Percentiles rank a stretch among this genome's conserved stretches.
Evolutionary conservation across 2,797 vertebrate genomes (phyloP).

Genomic region (Hafferia zeledoni): DNA sequence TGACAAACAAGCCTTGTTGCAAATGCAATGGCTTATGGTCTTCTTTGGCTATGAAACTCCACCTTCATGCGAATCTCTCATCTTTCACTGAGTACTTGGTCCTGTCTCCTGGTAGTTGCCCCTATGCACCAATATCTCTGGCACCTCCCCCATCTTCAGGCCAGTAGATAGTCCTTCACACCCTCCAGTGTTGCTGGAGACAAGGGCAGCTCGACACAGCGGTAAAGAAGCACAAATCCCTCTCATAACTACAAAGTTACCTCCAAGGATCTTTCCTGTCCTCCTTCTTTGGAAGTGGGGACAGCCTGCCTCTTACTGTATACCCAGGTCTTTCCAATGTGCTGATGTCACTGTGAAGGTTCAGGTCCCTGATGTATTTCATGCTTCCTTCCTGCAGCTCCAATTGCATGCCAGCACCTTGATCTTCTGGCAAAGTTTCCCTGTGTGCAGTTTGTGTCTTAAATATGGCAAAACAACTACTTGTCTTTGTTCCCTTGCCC

Average conservation of each 20-base stretch:
- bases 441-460: background rate
- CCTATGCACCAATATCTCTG: background rate
- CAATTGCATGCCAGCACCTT: background rate
- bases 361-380: fast-evolving
- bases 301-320: background rate
- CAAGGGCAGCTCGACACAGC: background rate
- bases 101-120: background rate
- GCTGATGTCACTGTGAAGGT: background rate
- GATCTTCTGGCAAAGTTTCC: background rate
- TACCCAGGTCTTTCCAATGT: background rate
- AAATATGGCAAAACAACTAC: background rate
- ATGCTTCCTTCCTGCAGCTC: background rate
- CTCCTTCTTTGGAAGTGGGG: background rate
- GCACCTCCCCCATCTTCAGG: background rate
- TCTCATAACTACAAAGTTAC: fast-evolving
- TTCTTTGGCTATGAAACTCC: background rate
- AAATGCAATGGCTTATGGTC: background rate
- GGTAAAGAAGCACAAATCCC: background rate
- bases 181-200: fast-evolving
- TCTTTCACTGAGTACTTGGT: background rate
- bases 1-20: background rate
- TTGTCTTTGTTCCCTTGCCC: background rate
- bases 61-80: background rate
- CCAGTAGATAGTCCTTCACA: background rate
- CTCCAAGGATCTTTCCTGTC: background rate